Evolutionary conservation across 2,113 vertebrate genomes (phyloP).

Genomic region (Nymphicus hollandicus): DNA sequence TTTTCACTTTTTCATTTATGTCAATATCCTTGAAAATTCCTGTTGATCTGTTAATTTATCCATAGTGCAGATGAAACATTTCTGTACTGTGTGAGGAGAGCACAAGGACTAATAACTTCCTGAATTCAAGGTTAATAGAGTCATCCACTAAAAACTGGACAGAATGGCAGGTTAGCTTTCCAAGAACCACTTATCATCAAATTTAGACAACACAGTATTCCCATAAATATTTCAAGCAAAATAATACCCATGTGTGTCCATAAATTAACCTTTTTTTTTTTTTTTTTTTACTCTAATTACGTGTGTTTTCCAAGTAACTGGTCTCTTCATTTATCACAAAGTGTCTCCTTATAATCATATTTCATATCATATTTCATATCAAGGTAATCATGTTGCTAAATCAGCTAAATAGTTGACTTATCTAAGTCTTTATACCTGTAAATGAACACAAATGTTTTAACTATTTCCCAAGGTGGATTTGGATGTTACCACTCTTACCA

Average conservation of each 20-base stretch:
- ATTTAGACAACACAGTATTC: constrained; percentile 46
- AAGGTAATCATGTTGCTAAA: constrained; percentile 6
- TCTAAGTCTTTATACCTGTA: background rate
- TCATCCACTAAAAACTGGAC: constrained; percentile 1
- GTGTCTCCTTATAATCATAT: constrained; percentile 24
- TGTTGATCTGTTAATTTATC: constrained; percentile 9
- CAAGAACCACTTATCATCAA: constrained; percentile 53
- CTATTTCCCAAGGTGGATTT: background rate
- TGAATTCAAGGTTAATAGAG: constrained; percentile 62
- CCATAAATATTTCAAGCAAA: constrained; percentile 56
- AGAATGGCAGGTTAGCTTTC: constrained; percentile 51
- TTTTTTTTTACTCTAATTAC: background rate
- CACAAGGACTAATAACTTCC: constrained; percentile 21
- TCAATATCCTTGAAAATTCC: constrained; percentile 45
- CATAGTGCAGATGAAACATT: background rate
- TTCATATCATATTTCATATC: constrained; percentile 2
- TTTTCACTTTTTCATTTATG: constrained; percentile 24
- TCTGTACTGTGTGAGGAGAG: constrained; percentile 23
- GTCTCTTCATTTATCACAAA: constrained; percentile 34
- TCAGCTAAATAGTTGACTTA: background rate
- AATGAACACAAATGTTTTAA: background rate
- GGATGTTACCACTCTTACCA: background rate
- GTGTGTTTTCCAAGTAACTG: constrained; percentile 1
- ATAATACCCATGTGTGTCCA: constrained; percentile 1
- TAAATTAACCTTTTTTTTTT: constrained; percentile 42